Base-by-base conservation (phyloP, 2,113 vertebrate genomes). In the Odocoileus virginianus region DNA sequence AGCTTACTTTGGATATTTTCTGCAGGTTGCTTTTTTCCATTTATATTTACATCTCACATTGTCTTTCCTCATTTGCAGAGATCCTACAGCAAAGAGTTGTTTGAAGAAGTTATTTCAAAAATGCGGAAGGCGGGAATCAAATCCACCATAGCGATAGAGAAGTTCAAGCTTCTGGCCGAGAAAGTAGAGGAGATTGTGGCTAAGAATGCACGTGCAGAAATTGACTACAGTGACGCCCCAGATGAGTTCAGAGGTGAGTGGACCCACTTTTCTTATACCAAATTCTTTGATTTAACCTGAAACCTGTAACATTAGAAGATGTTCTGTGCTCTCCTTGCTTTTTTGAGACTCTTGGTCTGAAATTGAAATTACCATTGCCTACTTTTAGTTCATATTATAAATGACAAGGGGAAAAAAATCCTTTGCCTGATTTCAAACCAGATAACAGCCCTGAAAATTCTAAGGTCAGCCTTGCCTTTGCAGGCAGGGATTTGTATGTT, bases 101-200 rank as follows among this genome's bases (percentile, higher is more conserved):
- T 99, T 96, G 99, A 99, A 88, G 99, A 99, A 97, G 99, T 99
- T 0, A 99, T 99, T 98, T 99, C 99, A 6, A 99, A 99, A 99
- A 99, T 99, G 99, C 99, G 99, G 87, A 99, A 99, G 98, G 99
- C 99, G 55, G 99, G 99, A 61, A 99, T 99, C 98, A 99, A 99
- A 83, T 99, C 99, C 33, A 99, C 99, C 7, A 99, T 99, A 90
- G 99, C 99, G 45, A 99, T 99, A 97, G 99, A 99, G 98, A 99
- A 99, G 98, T 99, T 99, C 98, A 99, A 99, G 97, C 99, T 99
- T 96, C 99, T 99, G 52, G 99, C 99, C 0, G 99, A 99, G 97
- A 99, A 99, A 58, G 99, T 99, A 91, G 99, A 99, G 84, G 99
- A 99, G 98, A 99, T 99, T 2, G 99, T 99, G 33, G 99, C 99